A percentile compares a stretch with the other conserved stretches of the same genome.
phyloP scores from a whole-genome alignment of 2,888 invertebrate genomes.

The Lumbricus terrestris region DNA sequence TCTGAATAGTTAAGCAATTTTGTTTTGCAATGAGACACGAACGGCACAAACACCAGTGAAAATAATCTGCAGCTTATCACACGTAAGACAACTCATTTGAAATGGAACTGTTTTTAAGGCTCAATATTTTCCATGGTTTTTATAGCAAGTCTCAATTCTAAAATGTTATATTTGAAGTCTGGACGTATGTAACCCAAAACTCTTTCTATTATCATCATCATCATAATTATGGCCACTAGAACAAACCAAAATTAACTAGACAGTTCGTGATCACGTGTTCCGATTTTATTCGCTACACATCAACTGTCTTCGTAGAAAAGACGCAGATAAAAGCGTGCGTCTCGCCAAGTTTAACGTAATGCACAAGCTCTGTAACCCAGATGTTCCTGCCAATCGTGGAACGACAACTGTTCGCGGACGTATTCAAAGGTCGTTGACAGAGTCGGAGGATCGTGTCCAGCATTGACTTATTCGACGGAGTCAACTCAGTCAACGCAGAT shows the following conservation, averaged over 20 bases:
- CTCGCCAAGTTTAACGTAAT: conserved; percentile 32
- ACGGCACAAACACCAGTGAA: too few species aligned
- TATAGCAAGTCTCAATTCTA: too few species aligned
- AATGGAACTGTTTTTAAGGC: too few species aligned
- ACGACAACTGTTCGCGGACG: not conserved
- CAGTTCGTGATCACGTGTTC: not conserved
- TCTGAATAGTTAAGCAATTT: too few species aligned
- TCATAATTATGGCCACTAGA: too few species aligned
- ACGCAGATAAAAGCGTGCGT: conserved; percentile 31
- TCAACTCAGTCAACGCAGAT: not conserved
- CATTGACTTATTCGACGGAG: not conserved
- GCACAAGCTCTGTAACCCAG: conserved; percentile 21
- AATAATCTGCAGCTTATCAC: too few species aligned
- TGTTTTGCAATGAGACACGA: too few species aligned
- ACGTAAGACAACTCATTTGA: too few species aligned
- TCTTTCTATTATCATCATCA: too few species aligned
- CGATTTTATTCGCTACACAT: not conserved
- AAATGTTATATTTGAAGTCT: too few species aligned
- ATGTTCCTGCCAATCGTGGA: not conserved
- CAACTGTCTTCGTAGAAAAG: not conserved
- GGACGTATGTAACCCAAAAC: too few species aligned
- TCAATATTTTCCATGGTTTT: too few species aligned
- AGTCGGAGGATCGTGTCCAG: not conserved
- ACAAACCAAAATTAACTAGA: not conserved
- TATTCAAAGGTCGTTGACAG: not conserved